These are phyloP conservation scores for Cartodere bifasciata DNA, from an alignment of 2,888 invertebrate genomes.

Conservation along the genomic window DNA sequence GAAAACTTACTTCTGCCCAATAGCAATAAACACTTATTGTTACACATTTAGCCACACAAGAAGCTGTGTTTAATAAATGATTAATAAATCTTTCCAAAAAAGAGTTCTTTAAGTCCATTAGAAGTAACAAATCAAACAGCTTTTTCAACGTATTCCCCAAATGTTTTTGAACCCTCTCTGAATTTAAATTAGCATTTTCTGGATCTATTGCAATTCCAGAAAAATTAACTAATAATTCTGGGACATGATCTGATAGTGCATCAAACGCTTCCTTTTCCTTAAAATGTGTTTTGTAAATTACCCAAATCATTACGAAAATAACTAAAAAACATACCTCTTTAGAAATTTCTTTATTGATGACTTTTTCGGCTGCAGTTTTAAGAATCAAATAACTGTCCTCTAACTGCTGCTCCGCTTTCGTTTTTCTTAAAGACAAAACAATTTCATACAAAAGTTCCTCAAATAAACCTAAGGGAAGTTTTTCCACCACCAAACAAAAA, in stretches of 20 bases:
- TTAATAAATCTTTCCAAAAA: constrained; percentile 19
- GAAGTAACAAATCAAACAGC: constrained; percentile 23
- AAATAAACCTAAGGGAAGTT: constrained; percentile 18
- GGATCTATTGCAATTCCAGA: constrained; percentile 19
- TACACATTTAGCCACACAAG: constrained; percentile 22
- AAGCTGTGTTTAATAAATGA: constrained; percentile 19
- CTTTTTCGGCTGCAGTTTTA: constrained; percentile 4
- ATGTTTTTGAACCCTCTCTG: constrained; percentile 21
- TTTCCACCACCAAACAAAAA: constrained; percentile 19
- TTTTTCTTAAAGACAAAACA: constrained; percentile 20
- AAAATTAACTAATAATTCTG: constrained; percentile 22
- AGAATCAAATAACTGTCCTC: constrained; percentile 9
- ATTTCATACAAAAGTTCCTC: constrained; percentile 24
- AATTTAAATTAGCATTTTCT: constrained; percentile 19
- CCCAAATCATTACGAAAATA: not conserved
- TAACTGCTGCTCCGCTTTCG: constrained; percentile 4
- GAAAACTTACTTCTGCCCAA: constrained; percentile 32
- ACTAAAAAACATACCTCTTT: not conserved
- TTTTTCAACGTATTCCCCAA: constrained; percentile 25
- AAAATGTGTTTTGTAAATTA: constrained; percentile 8
- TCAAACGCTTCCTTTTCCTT: constrained; percentile 20
- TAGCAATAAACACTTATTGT: constrained; percentile 27
- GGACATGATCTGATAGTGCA: constrained; percentile 17
- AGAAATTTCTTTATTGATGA: not conserved
- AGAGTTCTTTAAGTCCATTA: constrained; percentile 15